phyloP scores from a whole-genome alignment of 2,113 vertebrate species.

The Bambusicola thoracicus region DNA sequence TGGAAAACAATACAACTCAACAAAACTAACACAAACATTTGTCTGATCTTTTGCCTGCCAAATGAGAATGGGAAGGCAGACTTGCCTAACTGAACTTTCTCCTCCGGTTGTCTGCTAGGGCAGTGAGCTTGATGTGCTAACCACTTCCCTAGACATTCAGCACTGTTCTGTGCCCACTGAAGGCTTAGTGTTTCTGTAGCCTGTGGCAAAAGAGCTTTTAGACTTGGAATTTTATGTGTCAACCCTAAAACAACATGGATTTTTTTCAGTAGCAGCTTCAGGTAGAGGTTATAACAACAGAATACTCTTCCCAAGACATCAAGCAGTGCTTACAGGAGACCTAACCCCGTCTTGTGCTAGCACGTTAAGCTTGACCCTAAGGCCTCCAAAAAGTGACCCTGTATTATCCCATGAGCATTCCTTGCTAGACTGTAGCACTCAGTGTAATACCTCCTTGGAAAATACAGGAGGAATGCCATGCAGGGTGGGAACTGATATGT shows the following conservation, averaged over 20 bases:
- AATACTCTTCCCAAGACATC: not conserved
- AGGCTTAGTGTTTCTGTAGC: not conserved
- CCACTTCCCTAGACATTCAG: not conserved
- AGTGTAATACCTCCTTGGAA: not conserved
- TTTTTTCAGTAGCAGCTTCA: not conserved
- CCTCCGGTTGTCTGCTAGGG: not conserved
- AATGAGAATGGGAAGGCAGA: accelerated
- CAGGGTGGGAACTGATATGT: not conserved
- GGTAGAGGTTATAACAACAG: not conserved
- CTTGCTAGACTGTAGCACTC: accelerated
- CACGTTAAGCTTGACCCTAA: not conserved
- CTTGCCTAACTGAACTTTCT: not conserved
- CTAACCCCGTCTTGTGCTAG: not conserved
- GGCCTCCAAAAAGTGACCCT: not conserved
- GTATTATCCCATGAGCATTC: not conserved
- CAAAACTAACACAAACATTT: accelerated
- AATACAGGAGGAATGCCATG: not conserved
- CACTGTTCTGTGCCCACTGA: not conserved
- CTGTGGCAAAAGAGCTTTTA: not conserved
- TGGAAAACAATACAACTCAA: not conserved
- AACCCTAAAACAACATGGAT: not conserved
- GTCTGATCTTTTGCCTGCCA: not conserved
- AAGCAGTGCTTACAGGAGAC: not conserved
- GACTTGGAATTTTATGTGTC: not conserved
- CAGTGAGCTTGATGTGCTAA: not conserved